A percentile compares a stretch with the other conserved stretches of the same genome.
Evolutionary conservation across 2,888 invertebrate genomes (phyloP).

Genomic region (Norana najaformis): DNA sequence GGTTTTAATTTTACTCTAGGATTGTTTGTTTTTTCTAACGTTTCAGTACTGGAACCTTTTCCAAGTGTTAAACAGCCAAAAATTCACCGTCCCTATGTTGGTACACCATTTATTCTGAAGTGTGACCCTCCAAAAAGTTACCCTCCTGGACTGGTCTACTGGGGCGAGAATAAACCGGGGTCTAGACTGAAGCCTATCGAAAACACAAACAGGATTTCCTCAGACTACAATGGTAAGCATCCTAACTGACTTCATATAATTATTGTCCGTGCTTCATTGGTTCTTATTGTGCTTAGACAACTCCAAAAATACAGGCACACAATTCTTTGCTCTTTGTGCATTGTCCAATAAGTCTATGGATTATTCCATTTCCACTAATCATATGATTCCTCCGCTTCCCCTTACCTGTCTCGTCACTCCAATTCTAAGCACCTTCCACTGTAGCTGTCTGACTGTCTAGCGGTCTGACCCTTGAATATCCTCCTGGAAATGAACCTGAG

Average conservation of each 20-base stretch:
- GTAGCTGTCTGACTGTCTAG: too few species aligned
- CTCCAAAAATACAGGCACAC: too few species aligned
- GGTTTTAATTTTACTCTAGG: not conserved
- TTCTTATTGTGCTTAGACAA: too few species aligned
- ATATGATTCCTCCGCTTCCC: too few species aligned
- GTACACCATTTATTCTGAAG: slow-evolving; percentile 33
- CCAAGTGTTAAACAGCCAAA: slow-evolving; percentile 31
- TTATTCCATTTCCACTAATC: not conserved
- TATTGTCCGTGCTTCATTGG: too few species aligned
- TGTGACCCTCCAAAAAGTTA: slow-evolving; percentile 42
- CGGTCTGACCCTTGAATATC: too few species aligned
- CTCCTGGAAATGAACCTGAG: too few species aligned
- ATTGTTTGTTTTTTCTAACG: not conserved
- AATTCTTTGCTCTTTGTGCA: too few species aligned
- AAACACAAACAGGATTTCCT: slow-evolving; percentile 34
- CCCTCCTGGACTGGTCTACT: slow-evolving; percentile 41
- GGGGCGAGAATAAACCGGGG: slow-evolving; percentile 35
- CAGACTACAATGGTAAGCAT: slow-evolving; percentile 37
- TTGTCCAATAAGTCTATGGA: not conserved
- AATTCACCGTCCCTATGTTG: slow-evolving; percentile 36
- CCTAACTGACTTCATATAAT: too few species aligned
- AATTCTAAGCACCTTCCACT: too few species aligned
- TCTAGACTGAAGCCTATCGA: slow-evolving; percentile 32
- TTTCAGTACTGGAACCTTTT: slow-evolving; percentile 34
- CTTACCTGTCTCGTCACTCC: too few species aligned